These are phyloP conservation scores for Epinephelus lanceolatus DNA, from an alignment of 2,113 vertebrate species.

Conservation along the genomic window DNA sequence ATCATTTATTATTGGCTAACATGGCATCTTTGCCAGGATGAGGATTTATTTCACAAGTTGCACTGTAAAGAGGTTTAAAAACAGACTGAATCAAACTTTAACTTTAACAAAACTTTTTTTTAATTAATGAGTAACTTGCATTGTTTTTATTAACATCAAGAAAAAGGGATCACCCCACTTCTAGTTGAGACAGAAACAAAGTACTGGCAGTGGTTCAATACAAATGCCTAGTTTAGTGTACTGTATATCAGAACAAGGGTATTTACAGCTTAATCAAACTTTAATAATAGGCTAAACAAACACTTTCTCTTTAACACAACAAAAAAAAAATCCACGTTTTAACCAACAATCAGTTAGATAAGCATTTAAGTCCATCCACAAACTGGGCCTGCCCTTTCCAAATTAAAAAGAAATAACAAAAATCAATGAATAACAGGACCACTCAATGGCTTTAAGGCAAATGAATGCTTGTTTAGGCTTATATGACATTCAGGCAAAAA, in stretches of 20 bases:
- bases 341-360: conserved; percentile 1
- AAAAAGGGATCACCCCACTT: neutral
- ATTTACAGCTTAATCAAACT: conserved; percentile 41
- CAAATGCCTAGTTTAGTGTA: conserved; percentile 36
- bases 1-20: neutral
- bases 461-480: conserved; percentile 49
- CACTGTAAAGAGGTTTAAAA: neutral
- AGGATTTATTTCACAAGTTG: neutral
- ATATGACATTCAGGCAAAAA: conserved; percentile 36
- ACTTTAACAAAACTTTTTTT: conserved; percentile 37
- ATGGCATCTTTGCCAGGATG: neutral
- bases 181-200: conserved; percentile 33
- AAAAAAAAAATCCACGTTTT: conserved; percentile 1
- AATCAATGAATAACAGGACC: conserved; percentile 25
- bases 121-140: conserved; percentile 25
- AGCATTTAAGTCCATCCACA: conserved; percentile 23
- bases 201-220: conserved; percentile 51
- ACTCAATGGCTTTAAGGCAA: conserved; percentile 72
- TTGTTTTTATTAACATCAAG: conserved; percentile 31
- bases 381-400: conserved; percentile 35
- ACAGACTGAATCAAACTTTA: neutral
- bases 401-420: neutral
- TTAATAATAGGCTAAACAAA: conserved; percentile 15
- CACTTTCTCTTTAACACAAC: conserved; percentile 38
- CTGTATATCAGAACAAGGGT: conserved; percentile 10